A percentile compares a stretch with the other conserved stretches of the same genome.
Evolutionary conservation across 2,888 invertebrate genomes (phyloP).

Genomic region (Quadroppia sp.): DNA sequence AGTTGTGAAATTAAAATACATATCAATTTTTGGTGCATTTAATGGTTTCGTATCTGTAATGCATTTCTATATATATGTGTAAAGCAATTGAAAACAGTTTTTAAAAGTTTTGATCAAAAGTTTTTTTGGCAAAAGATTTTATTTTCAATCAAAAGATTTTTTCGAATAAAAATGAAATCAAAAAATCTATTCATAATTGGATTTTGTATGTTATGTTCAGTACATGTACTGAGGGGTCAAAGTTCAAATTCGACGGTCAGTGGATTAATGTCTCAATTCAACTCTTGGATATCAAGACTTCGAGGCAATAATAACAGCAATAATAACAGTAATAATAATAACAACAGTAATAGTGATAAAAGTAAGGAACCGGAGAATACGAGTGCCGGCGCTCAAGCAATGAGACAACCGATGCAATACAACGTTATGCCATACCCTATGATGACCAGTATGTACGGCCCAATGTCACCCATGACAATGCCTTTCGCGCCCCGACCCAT

Average conservation of each 20-base stretch:
- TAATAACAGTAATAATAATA: slow-evolving; percentile 21
- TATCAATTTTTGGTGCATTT: too few species aligned
- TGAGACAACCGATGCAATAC: neutral
- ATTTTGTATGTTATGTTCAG: neutral
- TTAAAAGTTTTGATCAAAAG: neutral
- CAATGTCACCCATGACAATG: slow-evolving; percentile 24
- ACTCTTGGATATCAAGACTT: slow-evolving; percentile 16
- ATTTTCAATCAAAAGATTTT: neutral
- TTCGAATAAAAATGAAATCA: neutral
- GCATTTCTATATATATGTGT: too few species aligned
- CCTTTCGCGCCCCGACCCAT: slow-evolving; percentile 12
- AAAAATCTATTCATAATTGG: neutral
- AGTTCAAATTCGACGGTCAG: slow-evolving; percentile 1
- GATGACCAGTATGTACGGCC: slow-evolving; percentile 3
- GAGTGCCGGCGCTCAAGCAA: neutral
- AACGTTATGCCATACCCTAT: slow-evolving; percentile 1
- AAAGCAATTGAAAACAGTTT: too few species aligned
- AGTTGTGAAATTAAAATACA: neutral
- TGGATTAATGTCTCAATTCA: slow-evolving; percentile 15
- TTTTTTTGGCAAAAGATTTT: neutral
- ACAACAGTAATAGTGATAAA: slow-evolving; percentile 17
- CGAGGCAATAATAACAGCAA: slow-evolving; percentile 17
- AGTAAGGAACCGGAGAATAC: neutral
- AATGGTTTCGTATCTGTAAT: neutral
- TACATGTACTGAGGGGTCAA: neutral